Conservation (phyloP, 2,113 vertebrate species). For the Dicaeum eximium region DNA sequence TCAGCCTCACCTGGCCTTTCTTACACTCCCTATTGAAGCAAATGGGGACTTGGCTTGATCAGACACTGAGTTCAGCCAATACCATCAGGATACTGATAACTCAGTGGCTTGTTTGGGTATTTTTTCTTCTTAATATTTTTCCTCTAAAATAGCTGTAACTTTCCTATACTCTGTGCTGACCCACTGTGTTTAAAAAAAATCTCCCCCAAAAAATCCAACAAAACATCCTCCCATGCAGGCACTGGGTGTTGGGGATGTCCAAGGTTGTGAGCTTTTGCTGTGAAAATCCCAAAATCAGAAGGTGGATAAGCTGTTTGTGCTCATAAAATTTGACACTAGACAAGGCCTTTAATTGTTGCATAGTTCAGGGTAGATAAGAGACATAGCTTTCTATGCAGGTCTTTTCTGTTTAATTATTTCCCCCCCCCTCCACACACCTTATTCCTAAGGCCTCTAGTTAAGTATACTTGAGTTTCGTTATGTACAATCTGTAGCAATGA, state of each 20-base stretch:
- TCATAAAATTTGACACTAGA: neutral
- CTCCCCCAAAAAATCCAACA: accelerated
- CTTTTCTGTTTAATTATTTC: neutral
- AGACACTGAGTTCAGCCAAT: accelerated
- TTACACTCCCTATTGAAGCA: neutral
- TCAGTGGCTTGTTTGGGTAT: neutral
- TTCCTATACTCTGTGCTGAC: neutral
- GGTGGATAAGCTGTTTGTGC: neutral
- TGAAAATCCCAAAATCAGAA: neutral
- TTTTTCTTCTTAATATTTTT: neutral
- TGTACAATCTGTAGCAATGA: neutral
- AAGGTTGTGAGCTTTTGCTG: neutral
- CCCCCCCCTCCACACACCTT: no score
- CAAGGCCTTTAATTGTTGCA: neutral
- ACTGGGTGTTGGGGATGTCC: accelerated
- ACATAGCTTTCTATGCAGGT: neutral
- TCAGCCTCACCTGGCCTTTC: neutral
- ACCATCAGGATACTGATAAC: accelerated
- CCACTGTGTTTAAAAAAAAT: neutral
- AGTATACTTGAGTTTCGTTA: neutral
- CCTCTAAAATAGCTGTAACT: neutral
- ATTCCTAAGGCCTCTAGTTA: neutral
- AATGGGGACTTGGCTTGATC: accelerated
- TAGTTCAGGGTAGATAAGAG: neutral
- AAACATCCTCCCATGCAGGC: accelerated